These are phyloP conservation scores for Cataglyphis albicans DNA, from an alignment of 2,888 invertebrate genomes.

Conservation along the genomic window DNA sequence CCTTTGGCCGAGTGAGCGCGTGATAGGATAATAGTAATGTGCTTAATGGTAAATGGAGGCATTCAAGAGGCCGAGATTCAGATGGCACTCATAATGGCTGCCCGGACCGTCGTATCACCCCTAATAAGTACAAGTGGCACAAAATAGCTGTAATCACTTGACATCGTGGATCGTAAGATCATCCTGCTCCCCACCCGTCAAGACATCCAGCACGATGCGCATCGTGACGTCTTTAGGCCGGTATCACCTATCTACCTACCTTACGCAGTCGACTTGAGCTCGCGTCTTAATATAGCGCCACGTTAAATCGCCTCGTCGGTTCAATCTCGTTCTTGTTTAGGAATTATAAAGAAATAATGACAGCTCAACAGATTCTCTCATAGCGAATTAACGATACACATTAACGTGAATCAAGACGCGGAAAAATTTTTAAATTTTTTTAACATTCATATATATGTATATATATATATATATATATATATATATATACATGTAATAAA, in stretches of 20 bases:
- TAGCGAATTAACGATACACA: background rate
- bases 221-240: constrained; percentile 40
- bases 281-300: constrained; percentile 30
- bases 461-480: background rate
- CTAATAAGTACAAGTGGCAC: constrained; percentile 86
- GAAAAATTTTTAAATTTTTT: background rate
- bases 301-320: constrained; percentile 15
- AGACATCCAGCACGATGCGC: constrained; percentile 64
- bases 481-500: background rate
- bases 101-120: constrained; percentile 83
- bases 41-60: constrained; percentile 86
- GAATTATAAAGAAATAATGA: background rate
- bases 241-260: constrained; percentile 22
- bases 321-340: background rate
- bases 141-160: constrained; percentile 85
- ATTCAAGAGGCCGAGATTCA: constrained; percentile 85
- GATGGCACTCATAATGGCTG: constrained; percentile 85
- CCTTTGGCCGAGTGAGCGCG: constrained; percentile 80
- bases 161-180: constrained; percentile 83
- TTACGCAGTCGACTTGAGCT: background rate
- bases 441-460: background rate
- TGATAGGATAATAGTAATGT: constrained; percentile 86
- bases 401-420: background rate
- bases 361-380: background rate
- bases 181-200: constrained; percentile 74